Evolutionary conservation across 2,797 vertebrate genomes (phyloP), one percentile per base, ranked within the genome.

Genomic region (Esox masquinongy): DNA sequence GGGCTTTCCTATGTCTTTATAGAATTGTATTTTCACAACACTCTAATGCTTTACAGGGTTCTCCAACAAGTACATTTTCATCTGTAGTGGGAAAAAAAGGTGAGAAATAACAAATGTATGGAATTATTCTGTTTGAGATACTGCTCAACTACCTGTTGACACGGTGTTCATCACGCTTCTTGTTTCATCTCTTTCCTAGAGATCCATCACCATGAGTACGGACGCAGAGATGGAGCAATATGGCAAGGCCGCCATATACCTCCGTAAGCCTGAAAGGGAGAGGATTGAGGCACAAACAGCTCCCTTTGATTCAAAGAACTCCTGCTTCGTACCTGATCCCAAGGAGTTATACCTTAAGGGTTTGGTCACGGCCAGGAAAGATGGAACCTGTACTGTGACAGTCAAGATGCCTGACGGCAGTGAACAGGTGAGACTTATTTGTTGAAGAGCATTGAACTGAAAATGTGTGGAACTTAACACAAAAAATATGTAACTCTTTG

Each of bases 181-280:
- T 29, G 43, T 70, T 7, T 50, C 24, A 9, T 22, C 5, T 56
- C 51, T 56, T 14, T n/a, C 24, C 68, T 15, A 70, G 68, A 29
- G 2, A 80, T 0, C 76, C 9, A 77, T 69, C 34, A 75, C 31
- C 85, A 90, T 89, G 92, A 95, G 90, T 70, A 92, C 92, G 0
- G 94, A 92, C 0, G 16, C 77, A 0, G 92, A 86, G 19, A 94
- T 95, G 94, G 87, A 92, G 0, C 0, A 78, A 2, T 95, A 92
- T 47, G 94, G 94, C 74, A 76, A 74, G 74, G 94, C 94, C 0
- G 92, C 93, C 68, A 82, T 89, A 0, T 95, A 75, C 78, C 91
- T 95, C 79, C 88, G 94, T 0, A 95, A 95, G n/a, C 74, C 91
- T 50, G 94, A 94, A 24, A 95, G 92, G 77, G 94, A 95, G 76